Percentiles rank a stretch among this genome's conserved stretches.
These are phyloP conservation scores for Drosophila insularis DNA, from an alignment of 1,140 invertebrate genomes.

Conservation along the genomic window DNA sequence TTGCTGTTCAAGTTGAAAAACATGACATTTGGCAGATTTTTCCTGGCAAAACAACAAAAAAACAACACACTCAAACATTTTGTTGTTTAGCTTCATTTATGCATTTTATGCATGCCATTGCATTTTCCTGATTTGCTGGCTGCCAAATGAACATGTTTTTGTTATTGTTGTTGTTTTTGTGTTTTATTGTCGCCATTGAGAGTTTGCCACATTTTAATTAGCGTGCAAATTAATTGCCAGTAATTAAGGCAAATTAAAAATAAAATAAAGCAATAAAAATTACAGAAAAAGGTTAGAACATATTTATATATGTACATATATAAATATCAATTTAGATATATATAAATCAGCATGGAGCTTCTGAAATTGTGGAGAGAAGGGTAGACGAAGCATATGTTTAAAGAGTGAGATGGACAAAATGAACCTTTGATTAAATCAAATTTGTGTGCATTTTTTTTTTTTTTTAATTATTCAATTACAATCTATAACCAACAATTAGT, in stretches of 20 bases:
- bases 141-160: slow-evolving; percentile 16
- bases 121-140: neutral
- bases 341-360: too few relatives aligned
- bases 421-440: slow-evolving; percentile 21
- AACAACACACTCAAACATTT: neutral
- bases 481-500: neutral
- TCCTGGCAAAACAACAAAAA: slow-evolving; percentile 12
- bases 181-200: neutral
- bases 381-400: too few relatives aligned
- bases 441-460: neutral
- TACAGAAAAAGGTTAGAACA: slow-evolving; percentile 29
- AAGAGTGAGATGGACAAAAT: neutral
- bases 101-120: slow-evolving; percentile 24
- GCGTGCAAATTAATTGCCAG: slow-evolving; percentile 57
- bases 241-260: slow-evolving; percentile 49
- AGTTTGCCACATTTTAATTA: slow-evolving; percentile 54
- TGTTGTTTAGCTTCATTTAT: slow-evolving; percentile 31
- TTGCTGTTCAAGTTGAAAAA: slow-evolving; percentile 1
- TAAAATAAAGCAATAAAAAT: slow-evolving; percentile 56
- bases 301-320: too few relatives aligned
- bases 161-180: neutral
- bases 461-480: neutral
- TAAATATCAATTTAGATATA: neutral
- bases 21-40: slow-evolving; percentile 23
- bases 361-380: too few relatives aligned